Evolutionary conservation across 2,888 invertebrate species (phyloP).

Genomic region (Pseudococcus jackbeardsleyi): DNA sequence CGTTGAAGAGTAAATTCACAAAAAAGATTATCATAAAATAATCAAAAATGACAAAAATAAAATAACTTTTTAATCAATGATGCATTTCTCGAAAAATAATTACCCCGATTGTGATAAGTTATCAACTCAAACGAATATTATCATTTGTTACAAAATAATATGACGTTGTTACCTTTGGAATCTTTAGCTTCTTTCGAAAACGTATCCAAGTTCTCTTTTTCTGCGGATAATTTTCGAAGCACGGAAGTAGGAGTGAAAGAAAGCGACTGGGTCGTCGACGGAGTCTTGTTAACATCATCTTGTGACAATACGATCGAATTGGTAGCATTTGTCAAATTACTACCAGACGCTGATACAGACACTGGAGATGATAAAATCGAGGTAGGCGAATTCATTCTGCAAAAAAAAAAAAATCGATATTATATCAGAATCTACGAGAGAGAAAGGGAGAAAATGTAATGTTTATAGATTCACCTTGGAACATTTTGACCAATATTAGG

Average conservation of each 20-base stretch:
- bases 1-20: no score
- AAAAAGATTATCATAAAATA: no score
- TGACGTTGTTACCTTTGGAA: slow-evolving; percentile 3
- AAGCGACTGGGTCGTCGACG: slow-evolving; percentile 74
- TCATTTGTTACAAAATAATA: not conserved
- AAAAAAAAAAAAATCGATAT: not conserved
- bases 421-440: not conserved
- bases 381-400: slow-evolving; percentile 58
- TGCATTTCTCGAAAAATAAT: not conserved
- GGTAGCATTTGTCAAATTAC: slow-evolving; percentile 4
- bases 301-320: not conserved
- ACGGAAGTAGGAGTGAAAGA: slow-evolving; percentile 94
- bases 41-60: no score
- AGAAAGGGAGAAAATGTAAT: not conserved
- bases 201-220: slow-evolving; percentile 59
- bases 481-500: slow-evolving; percentile 75
- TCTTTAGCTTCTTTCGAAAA: slow-evolving; percentile 63
- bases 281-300: slow-evolving; percentile 20
- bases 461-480: slow-evolving; percentile 13
- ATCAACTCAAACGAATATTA: not conserved
- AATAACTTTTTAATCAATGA: no score
- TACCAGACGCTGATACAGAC: not conserved
- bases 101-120: not conserved
- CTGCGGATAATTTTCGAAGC: slow-evolving; percentile 93
- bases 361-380: not conserved